Evolutionary conservation across 2,888 invertebrate species (phyloP).

Genomic region (Halocaridina rubra): DNA sequence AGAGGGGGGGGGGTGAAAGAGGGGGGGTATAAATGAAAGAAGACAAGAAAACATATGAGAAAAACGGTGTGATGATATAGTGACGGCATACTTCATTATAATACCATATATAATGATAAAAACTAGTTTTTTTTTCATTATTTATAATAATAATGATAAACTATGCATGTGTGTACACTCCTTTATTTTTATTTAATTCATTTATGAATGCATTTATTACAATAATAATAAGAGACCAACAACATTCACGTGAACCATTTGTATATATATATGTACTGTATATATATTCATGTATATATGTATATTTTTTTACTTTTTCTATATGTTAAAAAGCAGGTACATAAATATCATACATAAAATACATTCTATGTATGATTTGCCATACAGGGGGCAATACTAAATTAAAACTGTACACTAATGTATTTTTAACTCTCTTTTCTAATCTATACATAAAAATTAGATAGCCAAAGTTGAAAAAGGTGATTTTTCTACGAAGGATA

Average conservation of each 20-base stretch:
- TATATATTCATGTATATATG: slow-evolving; percentile 43
- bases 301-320: slow-evolving; percentile 24
- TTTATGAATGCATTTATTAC: slow-evolving; percentile 30
- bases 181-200: background rate
- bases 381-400: slow-evolving; percentile 13
- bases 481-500: too few relatives aligned
- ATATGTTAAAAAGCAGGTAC: slow-evolving; percentile 53
- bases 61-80: too few relatives aligned
- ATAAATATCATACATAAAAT: slow-evolving; percentile 54
- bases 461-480: too few relatives aligned
- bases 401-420: slow-evolving; percentile 43
- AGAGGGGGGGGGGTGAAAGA: background rate
- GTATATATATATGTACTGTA: slow-evolving; percentile 33
- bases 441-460: background rate
- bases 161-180: slow-evolving; percentile 42
- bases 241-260: slow-evolving; percentile 50
- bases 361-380: slow-evolving; percentile 54
- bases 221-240: slow-evolving; percentile 51
- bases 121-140: slow-evolving; percentile 11
- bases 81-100: slow-evolving; percentile 3
- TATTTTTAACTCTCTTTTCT: slow-evolving; percentile 10
- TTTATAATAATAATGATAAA: slow-evolving; percentile 24
- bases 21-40: background rate
- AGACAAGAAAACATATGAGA: slow-evolving; percentile 6
- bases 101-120: too few relatives aligned